Base-by-base conservation (phyloP, 2,888 invertebrate genomes). In the Meta bourneti region DNA sequence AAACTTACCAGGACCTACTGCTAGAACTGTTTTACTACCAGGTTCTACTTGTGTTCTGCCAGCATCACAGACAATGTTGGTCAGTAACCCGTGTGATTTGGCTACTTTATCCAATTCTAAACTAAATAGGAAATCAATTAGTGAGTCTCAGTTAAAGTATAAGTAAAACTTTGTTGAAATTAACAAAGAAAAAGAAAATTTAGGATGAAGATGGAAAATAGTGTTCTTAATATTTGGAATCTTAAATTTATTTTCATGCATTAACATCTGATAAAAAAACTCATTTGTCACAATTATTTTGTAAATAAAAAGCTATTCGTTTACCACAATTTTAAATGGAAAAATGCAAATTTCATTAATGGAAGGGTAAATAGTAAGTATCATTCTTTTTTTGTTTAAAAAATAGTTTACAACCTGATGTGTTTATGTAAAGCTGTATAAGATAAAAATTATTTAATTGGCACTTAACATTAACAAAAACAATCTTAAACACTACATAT, bases 11-110 rank as follows among this genome's bases (percentile, higher is more conserved):
- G 99, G 99, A n/a, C 99, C 99, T 86, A 99, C 96, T 0, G 98
- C 98, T 88, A 98, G 95, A 0, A 99, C 98, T 90, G 99, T 99
- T 94, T 96, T 96, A 9, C 98, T 97, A 93, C 98, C 98, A 0
- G 97, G 96, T 78, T 97, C 97, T 93, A 99, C 97, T 95, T 99
- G 98, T 8, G 99, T 99, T 93, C 97, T 96, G 0, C 99, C 99
- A 6, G 98, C 99, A 95, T 99, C 99, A 93, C 96, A 96, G 93
- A 99, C 97, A 52, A 98, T 94, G 92, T 97, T 97, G 11, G 97
- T 96, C 69, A 97, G 95, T 0, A 99, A 95, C 61, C 97, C 97
- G 92, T 96, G 94, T 51, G 96, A 95, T 94, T 96, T 96, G 0
- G 98, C 98, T 93, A 96, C 95, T 86, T 96, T 96, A 77, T 96